These are phyloP conservation scores for Enoplosus armatus DNA, from an alignment of 2,797 vertebrate species.

Conservation along the genomic window DNA sequence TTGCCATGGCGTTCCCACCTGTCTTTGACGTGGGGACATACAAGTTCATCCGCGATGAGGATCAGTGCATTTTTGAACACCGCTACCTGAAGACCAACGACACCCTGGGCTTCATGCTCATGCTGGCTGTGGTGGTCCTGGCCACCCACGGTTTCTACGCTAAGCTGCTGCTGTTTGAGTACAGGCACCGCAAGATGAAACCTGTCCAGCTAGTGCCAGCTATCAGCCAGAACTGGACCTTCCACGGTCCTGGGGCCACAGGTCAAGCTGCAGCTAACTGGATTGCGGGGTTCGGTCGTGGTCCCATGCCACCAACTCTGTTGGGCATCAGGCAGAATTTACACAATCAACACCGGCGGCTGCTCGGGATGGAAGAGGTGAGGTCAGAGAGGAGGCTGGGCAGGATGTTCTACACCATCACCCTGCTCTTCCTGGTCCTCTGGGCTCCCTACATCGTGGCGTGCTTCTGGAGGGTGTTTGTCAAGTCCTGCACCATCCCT, in stretches of 20 bases:
- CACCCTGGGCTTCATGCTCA: constrained; percentile 94
- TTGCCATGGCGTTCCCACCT: constrained; percentile 93
- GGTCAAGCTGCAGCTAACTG: constrained; percentile 93
- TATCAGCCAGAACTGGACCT: constrained; percentile 95
- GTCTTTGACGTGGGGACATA: constrained; percentile 93
- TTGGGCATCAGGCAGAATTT: constrained; percentile 91
- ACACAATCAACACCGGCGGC: constrained; percentile 90
- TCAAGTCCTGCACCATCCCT: constrained; percentile 90
- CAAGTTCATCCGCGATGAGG: constrained; percentile 93
- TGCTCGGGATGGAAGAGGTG: constrained; percentile 93
- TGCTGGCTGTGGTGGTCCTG: constrained; percentile 91
- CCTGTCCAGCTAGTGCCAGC: constrained; percentile 92
- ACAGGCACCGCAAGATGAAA: constrained; percentile 94
- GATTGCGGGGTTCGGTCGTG: constrained; percentile 93
- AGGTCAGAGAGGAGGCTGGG: constrained; percentile 91
- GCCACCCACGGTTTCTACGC: constrained; percentile 93
- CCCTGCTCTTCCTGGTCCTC: constrained; percentile 91
- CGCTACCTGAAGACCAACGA: constrained; percentile 95
- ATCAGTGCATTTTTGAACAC: constrained; percentile 94
- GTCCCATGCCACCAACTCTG: constrained; percentile 92
- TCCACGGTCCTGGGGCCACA: constrained; percentile 92
- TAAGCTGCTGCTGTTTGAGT: constrained; percentile 92
- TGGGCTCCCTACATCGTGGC: constrained; percentile 93
- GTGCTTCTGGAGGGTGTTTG: constrained; percentile 93
- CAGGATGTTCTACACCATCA: constrained; percentile 94